Evolutionary conservation across 1,140 invertebrate species (phyloP).

Genomic region (Catajapyx aquilonaris): DNA sequence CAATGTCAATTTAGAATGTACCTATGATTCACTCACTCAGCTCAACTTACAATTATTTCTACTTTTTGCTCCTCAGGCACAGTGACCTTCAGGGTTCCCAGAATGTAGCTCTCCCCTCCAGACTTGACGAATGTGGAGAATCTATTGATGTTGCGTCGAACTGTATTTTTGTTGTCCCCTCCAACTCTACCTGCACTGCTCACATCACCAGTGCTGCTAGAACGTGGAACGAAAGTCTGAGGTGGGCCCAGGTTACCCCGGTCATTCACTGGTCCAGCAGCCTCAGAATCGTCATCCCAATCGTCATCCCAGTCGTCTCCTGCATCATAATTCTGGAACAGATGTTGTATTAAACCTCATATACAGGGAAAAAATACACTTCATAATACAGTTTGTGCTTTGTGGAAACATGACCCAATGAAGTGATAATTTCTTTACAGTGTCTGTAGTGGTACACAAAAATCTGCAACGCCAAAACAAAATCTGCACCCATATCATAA

Average conservation of each 20-base stretch:
- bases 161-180: slow-evolving; percentile 12
- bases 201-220: slow-evolving; percentile 12
- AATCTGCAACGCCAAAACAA: too few relatives aligned
- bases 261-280: slow-evolving; percentile 24
- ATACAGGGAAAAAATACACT: too few relatives aligned
- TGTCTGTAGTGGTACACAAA: too few relatives aligned
- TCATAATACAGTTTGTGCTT: too few relatives aligned
- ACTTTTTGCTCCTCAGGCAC: slow-evolving; percentile 57
- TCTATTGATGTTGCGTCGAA: slow-evolving; percentile 54
- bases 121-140: slow-evolving; percentile 85
- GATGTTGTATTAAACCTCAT: too few relatives aligned
- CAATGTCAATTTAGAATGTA: too few relatives aligned
- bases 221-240: too few relatives aligned
- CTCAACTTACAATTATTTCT: slow-evolving; percentile 34
- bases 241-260: too few relatives aligned
- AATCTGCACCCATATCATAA: too few relatives aligned
- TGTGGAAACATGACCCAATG: too few relatives aligned
- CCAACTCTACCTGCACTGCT: slow-evolving; percentile 11
- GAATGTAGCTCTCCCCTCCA: slow-evolving; percentile 75
- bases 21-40: background rate
- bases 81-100: slow-evolving; percentile 47
- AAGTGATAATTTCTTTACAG: too few relatives aligned
- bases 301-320: slow-evolving; percentile 60
- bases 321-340: too few relatives aligned
- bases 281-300: slow-evolving; percentile 74